Evolutionary conservation across 2,113 vertebrate genomes (phyloP).

Genomic region (Barbus barbus): DNA sequence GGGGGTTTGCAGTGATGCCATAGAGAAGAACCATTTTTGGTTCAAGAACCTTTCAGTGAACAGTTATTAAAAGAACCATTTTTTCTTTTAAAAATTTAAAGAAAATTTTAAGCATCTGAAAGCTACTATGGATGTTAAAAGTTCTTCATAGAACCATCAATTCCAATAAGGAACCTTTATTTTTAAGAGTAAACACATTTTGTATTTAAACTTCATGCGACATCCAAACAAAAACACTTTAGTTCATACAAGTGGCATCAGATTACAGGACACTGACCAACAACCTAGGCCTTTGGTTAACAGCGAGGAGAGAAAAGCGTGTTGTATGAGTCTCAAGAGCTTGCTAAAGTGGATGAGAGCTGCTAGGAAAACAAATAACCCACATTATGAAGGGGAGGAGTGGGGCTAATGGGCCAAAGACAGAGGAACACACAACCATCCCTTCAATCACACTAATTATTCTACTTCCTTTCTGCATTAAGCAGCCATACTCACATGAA

Average conservation of each 20-base stretch:
- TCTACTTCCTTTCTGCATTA: not conserved
- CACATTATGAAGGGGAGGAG: slow-evolving; percentile 24
- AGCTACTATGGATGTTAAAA: too few relatives aligned
- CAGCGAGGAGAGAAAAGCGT: not conserved
- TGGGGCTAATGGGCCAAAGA: slow-evolving; percentile 10
- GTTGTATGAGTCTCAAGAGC: slow-evolving; percentile 12
- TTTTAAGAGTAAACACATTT: not conserved
- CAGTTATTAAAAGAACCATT: too few relatives aligned
- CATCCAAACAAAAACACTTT: slow-evolving; percentile 3
- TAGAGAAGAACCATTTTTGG: too few relatives aligned
- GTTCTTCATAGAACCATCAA: too few relatives aligned
- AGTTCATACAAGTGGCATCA: not conserved
- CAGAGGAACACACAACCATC: not conserved
- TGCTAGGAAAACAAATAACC: slow-evolving; percentile 10
- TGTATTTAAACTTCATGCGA: not conserved
- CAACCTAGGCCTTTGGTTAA: not conserved
- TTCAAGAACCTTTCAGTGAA: too few relatives aligned
- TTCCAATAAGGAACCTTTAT: too few relatives aligned
- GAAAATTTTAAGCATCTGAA: too few relatives aligned
- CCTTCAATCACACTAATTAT: slow-evolving; percentile 13
- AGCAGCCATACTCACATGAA: not conserved
- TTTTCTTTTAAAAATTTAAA: too few relatives aligned
- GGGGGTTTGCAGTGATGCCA: too few relatives aligned
- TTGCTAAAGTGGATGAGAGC: slow-evolving; percentile 26
- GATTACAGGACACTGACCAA: not conserved